Conservation (phyloP, 2,797 vertebrate species). For the Helicolenus hilgendorfi region DNA sequence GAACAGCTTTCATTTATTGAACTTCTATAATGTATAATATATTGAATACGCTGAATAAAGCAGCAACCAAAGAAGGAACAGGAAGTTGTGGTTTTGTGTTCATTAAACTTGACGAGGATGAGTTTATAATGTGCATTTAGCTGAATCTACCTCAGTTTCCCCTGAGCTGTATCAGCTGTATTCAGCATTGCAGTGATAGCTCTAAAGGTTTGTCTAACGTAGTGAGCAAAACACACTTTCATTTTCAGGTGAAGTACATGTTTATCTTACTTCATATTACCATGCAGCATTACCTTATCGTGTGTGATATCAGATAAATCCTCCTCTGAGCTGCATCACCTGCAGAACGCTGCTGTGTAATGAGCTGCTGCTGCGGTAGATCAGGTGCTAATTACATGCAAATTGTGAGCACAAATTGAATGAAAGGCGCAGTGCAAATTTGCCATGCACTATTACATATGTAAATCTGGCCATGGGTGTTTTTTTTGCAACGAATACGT, state of each 20-base stretch:
- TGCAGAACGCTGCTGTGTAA: background rate
- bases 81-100: background rate
- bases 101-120: background rate
- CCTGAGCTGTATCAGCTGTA: background rate
- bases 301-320: background rate
- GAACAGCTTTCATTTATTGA: background rate
- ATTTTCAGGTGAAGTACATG: background rate
- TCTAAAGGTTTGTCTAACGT: background rate
- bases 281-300: background rate
- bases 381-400: conserved; percentile 25
- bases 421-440: background rate
- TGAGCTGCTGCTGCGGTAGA: conserved; percentile 6
- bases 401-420: background rate
- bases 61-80: background rate
- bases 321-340: background rate
- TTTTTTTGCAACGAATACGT: background rate
- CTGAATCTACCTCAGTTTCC: background rate
- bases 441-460: background rate
- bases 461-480: background rate
- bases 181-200: background rate
- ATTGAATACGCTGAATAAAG: background rate
- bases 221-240: background rate
- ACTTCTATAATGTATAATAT: too few species aligned
- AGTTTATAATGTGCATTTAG: background rate
- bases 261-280: background rate